These are phyloP conservation scores for Eubasilissa splendida DNA, from an alignment of 2,888 invertebrate species.

Conservation along the genomic window DNA sequence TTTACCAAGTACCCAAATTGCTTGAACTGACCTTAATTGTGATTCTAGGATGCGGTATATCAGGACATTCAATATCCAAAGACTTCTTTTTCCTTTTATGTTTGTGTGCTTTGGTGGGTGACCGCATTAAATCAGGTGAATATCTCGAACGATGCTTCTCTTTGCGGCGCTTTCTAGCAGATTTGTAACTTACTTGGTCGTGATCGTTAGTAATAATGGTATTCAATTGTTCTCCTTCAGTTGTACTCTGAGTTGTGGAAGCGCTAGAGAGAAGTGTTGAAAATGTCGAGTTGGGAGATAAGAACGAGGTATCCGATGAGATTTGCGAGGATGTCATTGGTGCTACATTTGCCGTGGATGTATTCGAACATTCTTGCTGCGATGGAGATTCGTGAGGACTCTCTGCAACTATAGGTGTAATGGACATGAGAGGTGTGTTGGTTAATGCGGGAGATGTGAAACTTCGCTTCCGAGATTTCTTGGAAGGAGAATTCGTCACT, in stretches of 20 bases:
- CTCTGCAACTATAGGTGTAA: slow-evolving; percentile 71
- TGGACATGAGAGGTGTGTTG: slow-evolving; percentile 72
- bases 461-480: slow-evolving; percentile 69
- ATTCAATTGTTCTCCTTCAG: slow-evolving; percentile 40
- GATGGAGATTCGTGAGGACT: slow-evolving; percentile 68
- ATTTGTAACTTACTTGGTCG: slow-evolving; percentile 66
- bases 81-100: slow-evolving; percentile 87
- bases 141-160: slow-evolving; percentile 85
- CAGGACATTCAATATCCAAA: slow-evolving; percentile 75
- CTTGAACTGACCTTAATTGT: slow-evolving; percentile 79
- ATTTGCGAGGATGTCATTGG: slow-evolving; percentile 53
- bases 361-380: slow-evolving; percentile 70
- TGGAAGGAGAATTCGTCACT: slow-evolving; percentile 63
- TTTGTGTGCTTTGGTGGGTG: slow-evolving; percentile 83
- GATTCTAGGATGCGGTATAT: slow-evolving; percentile 80
- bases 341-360: slow-evolving; percentile 61
- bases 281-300: slow-evolving; percentile 69
- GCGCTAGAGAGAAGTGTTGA: slow-evolving; percentile 67
- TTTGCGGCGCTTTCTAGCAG: slow-evolving; percentile 79
- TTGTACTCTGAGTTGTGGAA: slow-evolving; percentile 10
- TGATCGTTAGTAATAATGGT: slow-evolving; percentile 41
- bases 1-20: not conserved
- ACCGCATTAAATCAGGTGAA: slow-evolving; percentile 78
- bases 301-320: slow-evolving; percentile 61
- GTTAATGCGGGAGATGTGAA: slow-evolving; percentile 71